Conservation (phyloP, 2,888 invertebrate genomes). For the Tyria jacobaeae region DNA sequence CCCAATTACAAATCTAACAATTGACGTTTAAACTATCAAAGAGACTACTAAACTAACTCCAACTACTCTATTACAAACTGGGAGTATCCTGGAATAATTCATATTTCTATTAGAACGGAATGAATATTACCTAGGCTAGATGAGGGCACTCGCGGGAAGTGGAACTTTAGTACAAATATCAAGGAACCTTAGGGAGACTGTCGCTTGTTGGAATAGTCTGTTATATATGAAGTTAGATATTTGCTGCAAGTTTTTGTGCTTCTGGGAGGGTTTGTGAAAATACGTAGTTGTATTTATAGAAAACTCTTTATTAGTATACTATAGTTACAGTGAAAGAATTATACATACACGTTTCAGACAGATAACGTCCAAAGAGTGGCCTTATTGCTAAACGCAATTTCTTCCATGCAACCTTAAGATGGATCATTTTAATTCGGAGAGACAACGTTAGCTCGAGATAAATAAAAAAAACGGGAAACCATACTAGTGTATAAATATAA, state of each 20-base stretch:
- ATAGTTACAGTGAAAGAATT: too few relatives aligned
- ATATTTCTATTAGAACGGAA: constrained; percentile 45
- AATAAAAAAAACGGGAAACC: too few relatives aligned
- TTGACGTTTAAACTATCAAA: constrained; percentile 7
- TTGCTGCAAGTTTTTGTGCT: constrained; percentile 9
- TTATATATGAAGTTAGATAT: constrained; percentile 40
- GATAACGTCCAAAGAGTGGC: too few relatives aligned
- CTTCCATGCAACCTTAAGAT: too few relatives aligned
- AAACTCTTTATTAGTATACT: too few relatives aligned
- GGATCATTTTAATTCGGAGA: too few relatives aligned
- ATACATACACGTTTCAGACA: too few relatives aligned
- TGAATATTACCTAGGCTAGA: constrained; percentile 42
- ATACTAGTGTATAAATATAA: too few relatives aligned
- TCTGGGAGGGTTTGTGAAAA: constrained; percentile 8
- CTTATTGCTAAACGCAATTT: too few relatives aligned
- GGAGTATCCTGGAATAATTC: constrained; percentile 42
- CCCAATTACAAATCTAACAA: background rate
- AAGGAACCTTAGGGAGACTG: constrained; percentile 14
- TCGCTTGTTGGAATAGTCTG: constrained; percentile 15
- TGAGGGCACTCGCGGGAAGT: constrained; percentile 24
- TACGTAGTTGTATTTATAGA: background rate
- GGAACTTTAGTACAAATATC: constrained; percentile 39
- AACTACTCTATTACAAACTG: constrained; percentile 32
- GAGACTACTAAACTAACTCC: constrained; percentile 15
- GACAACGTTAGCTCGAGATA: too few relatives aligned